A percentile compares a stretch with the other conserved stretches of the same genome.
Conservation (phyloP, 2,113 vertebrate genomes). For the Entelurus aequoreus region DNA sequence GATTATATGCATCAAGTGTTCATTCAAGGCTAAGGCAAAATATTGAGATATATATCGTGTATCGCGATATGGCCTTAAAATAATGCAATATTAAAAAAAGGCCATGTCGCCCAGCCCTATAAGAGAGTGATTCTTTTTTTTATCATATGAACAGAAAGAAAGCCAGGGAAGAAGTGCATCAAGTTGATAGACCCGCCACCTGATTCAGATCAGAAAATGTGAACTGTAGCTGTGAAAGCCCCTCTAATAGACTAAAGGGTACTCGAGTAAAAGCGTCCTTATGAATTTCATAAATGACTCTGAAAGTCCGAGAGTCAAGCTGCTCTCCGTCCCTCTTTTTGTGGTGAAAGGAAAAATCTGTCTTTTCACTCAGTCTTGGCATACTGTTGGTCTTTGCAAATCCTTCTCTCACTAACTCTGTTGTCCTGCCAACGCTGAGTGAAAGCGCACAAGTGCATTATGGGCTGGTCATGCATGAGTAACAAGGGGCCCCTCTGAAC, state of each 20-base stretch:
- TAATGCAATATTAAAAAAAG: no score
- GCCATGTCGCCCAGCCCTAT: no score
- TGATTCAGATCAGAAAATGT: neutral
- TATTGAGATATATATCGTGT: no score
- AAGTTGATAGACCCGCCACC: neutral
- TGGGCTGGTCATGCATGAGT: constrained; percentile 71
- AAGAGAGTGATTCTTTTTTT: no score
- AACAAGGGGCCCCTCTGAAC: constrained; percentile 57
- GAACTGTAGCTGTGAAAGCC: neutral
- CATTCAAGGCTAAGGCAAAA: no score
- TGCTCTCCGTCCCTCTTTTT: constrained; percentile 50
- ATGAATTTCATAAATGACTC: constrained; percentile 13
- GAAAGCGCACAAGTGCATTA: constrained; percentile 69
- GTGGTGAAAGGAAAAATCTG: constrained; percentile 49
- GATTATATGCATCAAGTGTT: no score
- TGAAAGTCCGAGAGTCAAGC: constrained; percentile 31
- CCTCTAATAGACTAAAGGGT: neutral
- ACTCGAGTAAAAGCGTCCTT: neutral
- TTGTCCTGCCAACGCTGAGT: constrained; percentile 74
- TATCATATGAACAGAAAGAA: neutral
- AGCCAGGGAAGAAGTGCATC: neutral
- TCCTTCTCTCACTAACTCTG: constrained; percentile 62
- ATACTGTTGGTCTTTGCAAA: constrained; percentile 52
- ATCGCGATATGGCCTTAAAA: no score
- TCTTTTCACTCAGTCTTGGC: constrained; percentile 66